phyloP scores from a whole-genome alignment of 2,888 invertebrate species.

The Uloborus plumipes region DNA sequence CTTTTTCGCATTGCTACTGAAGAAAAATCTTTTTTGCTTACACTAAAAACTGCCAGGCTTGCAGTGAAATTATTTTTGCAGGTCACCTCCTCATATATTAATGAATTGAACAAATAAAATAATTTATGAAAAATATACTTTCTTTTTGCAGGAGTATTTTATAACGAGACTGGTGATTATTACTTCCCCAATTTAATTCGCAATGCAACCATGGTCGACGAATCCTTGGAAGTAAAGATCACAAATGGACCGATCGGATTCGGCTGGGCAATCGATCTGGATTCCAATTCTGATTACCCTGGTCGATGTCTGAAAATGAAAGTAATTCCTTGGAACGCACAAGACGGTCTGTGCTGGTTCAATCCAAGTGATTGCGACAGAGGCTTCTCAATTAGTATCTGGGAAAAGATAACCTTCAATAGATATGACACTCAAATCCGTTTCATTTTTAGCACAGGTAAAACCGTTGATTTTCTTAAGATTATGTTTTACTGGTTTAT shows the following conservation, averaged over 20 bases:
- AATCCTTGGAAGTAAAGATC: conserved; percentile 1
- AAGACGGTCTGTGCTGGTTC: conserved; percentile 57
- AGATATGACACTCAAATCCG: conserved; percentile 22
- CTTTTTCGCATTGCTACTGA: too few species aligned
- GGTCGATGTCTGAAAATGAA: conserved; percentile 48
- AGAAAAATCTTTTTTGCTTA: too few species aligned
- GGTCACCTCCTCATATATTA: too few species aligned
- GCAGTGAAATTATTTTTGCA: too few species aligned
- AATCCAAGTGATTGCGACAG: conserved; percentile 62
- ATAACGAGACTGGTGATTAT: conserved; percentile 49
- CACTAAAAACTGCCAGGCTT: too few species aligned
- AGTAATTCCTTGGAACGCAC: conserved; percentile 11
- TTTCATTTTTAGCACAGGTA: conserved; percentile 43
- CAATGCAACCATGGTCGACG: conserved; percentile 18
- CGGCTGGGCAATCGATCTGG: conserved; percentile 56
- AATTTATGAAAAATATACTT: neutral
- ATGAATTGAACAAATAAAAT: too few species aligned
- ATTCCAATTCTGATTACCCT: conserved; percentile 19
- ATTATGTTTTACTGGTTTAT: too few species aligned
- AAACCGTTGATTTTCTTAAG: neutral
- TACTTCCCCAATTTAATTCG: conserved; percentile 42
- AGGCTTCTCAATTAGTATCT: conserved; percentile 66
- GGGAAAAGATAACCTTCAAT: conserved; percentile 57
- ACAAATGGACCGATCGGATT: conserved; percentile 66
- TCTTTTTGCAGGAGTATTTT: conserved; percentile 23